Base-by-base conservation (phyloP, 1,140 invertebrate species). In the Drosophila tristis region DNA sequence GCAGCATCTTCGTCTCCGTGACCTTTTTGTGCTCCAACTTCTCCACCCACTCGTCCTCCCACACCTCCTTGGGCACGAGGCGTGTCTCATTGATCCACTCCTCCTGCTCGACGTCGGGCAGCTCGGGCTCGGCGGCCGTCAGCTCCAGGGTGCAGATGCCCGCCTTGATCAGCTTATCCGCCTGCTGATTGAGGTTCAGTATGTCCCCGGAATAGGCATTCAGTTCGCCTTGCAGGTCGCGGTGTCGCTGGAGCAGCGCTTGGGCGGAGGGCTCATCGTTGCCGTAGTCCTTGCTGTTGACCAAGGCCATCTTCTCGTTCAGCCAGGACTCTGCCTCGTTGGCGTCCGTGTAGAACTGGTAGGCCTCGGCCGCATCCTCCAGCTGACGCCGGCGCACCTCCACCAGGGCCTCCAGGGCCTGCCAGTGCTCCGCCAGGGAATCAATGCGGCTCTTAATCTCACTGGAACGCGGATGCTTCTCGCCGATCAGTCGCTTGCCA, bases 241-340 rank as follows among this genome's bases (percentile, higher is more conserved):
- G 95, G 91, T 99, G 98, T 2, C 98, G 93, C 49, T 97, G 96
- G 2, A 98, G 92, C 8, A 98, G 92, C 1, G 97, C 96, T 72
- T 96, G 96, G 0, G 98, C 97, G 78, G 96, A 96, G 0, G 97
- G 96, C 81, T 98, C 98, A 92, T 98, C 98, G 39, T 95, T 94
- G 4, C 98, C 98, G 79, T 96, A 96, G 93, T 99, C 98, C 29
- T 94, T 94, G 0, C 97, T 97, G n/a, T 95, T 94, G 1, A 98
- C 96, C 23, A 99, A 93, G 0, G 97, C 95, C 92, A 97, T 95
- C 92, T 98, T 98, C 91, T 99, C 98, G 74, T 97, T 96, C 93
- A 99, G 95, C 98, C 98, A 99, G 0, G 98, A 98, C 84, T 99
- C 98, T 0, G 98, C 97, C 92, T 99, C 98, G 92, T 99, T 99